Conservation (phyloP, 2,888 invertebrate genomes). For the Chydorus sphaericus region DNA sequence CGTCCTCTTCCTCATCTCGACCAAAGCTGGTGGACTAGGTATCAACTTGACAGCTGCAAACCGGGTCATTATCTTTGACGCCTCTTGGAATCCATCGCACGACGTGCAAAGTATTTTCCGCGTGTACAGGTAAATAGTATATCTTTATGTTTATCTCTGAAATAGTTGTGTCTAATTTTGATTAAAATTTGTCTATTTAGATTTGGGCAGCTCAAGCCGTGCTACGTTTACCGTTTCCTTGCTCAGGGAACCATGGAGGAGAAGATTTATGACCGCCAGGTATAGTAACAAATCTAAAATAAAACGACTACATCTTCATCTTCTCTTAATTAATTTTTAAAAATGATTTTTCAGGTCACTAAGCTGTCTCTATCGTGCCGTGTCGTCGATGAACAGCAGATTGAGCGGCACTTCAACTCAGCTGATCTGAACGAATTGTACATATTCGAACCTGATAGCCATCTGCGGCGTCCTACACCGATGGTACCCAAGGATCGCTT, state of each 20-base stretch:
- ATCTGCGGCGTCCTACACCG: conserved; percentile 46
- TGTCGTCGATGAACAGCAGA: conserved; percentile 77
- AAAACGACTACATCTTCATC: too few relatives aligned
- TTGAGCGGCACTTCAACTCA: conserved; percentile 85
- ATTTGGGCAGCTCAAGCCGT: conserved; percentile 94
- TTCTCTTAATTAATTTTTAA: too few relatives aligned
- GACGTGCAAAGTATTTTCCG: conserved; percentile 97
- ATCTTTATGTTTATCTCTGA: too few relatives aligned
- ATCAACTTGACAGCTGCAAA: conserved; percentile 96
- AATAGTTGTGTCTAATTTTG: background rate
- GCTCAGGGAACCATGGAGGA: conserved; percentile 78
- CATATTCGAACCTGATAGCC: conserved; percentile 48
- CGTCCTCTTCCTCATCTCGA: conserved; percentile 85
- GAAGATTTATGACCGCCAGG: conserved; percentile 69
- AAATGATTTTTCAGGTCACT: background rate
- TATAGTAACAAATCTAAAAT: background rate
- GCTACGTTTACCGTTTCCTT: conserved; percentile 88
- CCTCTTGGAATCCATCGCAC: conserved; percentile 97
- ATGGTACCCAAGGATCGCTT: conserved; percentile 69
- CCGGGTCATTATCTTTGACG: conserved; percentile 94
- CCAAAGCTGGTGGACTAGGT: conserved; percentile 89
- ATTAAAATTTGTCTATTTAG: background rate
- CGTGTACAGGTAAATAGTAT: conserved; percentile 50
- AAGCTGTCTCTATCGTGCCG: conserved; percentile 72
- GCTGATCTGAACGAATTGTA: conserved; percentile 84